These are phyloP conservation scores for Hafferia zeledoni DNA, from an alignment of 2,797 vertebrate genomes.

Conservation along the genomic window DNA sequence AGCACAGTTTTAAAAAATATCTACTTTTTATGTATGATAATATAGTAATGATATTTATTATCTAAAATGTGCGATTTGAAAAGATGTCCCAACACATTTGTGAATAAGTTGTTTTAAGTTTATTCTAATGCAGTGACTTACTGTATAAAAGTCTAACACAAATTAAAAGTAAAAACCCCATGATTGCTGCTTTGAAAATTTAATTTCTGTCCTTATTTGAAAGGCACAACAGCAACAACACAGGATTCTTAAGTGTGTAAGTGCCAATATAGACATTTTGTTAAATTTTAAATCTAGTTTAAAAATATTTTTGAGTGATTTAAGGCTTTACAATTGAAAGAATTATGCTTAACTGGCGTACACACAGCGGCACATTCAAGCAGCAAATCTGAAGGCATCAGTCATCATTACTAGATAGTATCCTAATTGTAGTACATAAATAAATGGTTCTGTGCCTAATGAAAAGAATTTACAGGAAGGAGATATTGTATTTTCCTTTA, in stretches of 20 bases:
- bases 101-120: background rate
- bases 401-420: background rate
- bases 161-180: accelerated
- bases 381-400: background rate
- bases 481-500: background rate
- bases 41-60: background rate
- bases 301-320: background rate
- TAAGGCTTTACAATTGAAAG: background rate
- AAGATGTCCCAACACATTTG: background rate
- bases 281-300: background rate
- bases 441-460: background rate
- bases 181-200: background rate
- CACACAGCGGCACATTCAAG: background rate
- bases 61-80: background rate
- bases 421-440: background rate
- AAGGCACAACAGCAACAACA: background rate
- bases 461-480: background rate
- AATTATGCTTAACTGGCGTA: background rate
- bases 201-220: background rate
- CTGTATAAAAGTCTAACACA: background rate
- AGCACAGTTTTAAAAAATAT: background rate
- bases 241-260: background rate
- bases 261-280: background rate
- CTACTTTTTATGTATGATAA: background rate
- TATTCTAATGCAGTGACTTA: background rate